Base-by-base conservation (phyloP, 2,113 vertebrate species). In the Oceanites oceanicus region DNA sequence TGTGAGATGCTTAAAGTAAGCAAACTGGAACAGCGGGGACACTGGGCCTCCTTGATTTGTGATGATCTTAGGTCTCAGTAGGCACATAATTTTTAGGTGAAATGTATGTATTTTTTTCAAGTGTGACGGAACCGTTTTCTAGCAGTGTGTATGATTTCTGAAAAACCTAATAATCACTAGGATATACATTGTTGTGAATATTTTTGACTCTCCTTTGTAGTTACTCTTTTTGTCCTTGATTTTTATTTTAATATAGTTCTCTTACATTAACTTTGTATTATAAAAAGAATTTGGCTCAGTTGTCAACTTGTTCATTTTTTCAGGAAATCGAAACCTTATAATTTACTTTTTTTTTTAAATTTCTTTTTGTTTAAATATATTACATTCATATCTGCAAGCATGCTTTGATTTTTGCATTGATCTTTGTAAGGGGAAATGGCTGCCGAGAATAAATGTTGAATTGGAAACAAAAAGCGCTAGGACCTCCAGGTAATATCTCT, bases 331-430 rank as follows among this genome's bases (percentile, higher is more conserved):
- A 68, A 80, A 89, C 65, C 29, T 66, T 92, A n/a, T 30, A 67
- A 38, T 85, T 85, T 72, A 49, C 42, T 66, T 68, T 26, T 65
- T 44, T 45, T 38, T n/a, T n/a, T 21, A 14, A 81, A 56, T 65
- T 25, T 4, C 26, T 75, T 72, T 84, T 74, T 94, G 16, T 92
- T 86, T 63, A 50, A 84, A 75, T 56, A 29, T 26, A 45, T 67
- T 70, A 8, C 19, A 0, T 79, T 89, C 20, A 3, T 76, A 75
- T 73, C 84, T 89, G 49, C 66, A 82, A 87, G 50, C n/a, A 9
- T 27, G 40, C 73, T 87, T 85, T 92, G 79, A 86, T 92, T 95
- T 86, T 86, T 93, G 50, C 25, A n/a, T 71, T 88, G 90, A 73
- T 87, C 62, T 87, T 85, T 72, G 22, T 75, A 61, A 78, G 26